Evolutionary conservation across 2,113 vertebrate genomes (phyloP), one percentile per base, ranked within the genome.

Genomic region (Malaclemys terrapin): DNA sequence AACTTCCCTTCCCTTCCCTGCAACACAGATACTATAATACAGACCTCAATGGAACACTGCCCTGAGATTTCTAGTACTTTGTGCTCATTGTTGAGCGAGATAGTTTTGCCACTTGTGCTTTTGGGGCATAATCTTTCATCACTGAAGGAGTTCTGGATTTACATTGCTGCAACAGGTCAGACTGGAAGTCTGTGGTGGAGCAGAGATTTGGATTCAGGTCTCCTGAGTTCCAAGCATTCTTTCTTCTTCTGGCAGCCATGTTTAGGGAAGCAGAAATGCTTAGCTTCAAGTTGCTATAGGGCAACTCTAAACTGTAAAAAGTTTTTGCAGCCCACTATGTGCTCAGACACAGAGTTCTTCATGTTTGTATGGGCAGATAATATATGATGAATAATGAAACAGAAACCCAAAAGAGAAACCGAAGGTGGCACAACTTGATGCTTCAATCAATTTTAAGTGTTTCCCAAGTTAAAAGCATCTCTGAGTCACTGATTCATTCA

Each of bases 221-320:
- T 0, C 13, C n/a, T 20, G 0, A 7, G 7, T 16, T 38, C 17
- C 1, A 10, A 2, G 11, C 59, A 1, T 4, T 79, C 52, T 57
- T 56, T 38, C 91, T n/a, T 47, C 25, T 14, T 78, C 65, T 65
- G 78, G n/a, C 53, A 49, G 0, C 0, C 25, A 59, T 0, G 56
- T 6, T 83, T 3, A 82, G 69, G 79, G 69, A 45, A 78, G 72
- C 50, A 88, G 8, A 83, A 47, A 38, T 3, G 38, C 52, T 54
- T 31, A 11, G 2, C 5, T 56, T 53, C 56, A 25, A 59, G 54
- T 20, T 4, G 8, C 16, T 17, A 1, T 10, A 19, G n/a, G 90
- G 47, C 62, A 84, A 38, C 52, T 69, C 17, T 8, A 14, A 54
- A 1, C 16, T 35, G 10, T 25, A 10, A 54, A 75, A 29, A 0